These are phyloP conservation scores for Heliothis peltigera DNA, from an alignment of 2,888 invertebrate genomes.

Conservation along the genomic window DNA sequence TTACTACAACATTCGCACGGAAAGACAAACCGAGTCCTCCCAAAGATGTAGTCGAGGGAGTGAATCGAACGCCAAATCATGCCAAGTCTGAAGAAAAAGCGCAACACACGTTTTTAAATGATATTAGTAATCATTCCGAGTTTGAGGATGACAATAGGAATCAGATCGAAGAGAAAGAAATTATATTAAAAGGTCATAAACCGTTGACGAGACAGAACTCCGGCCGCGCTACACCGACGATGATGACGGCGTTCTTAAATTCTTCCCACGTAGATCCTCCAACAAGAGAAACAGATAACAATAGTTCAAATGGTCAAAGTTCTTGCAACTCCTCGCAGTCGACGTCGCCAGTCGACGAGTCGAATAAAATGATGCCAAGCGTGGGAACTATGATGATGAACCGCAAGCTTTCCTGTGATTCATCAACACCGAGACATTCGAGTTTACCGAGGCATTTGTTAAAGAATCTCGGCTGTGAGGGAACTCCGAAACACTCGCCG, in stretches of 20 bases:
- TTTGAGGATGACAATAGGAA: slow-evolving; percentile 88
- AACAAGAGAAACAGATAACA: slow-evolving; percentile 74
- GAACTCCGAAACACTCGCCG: slow-evolving; percentile 84
- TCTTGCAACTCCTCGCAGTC: slow-evolving; percentile 86
- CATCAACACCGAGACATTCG: slow-evolving; percentile 84
- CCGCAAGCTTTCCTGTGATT: slow-evolving; percentile 84
- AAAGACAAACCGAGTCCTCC: slow-evolving; percentile 77
- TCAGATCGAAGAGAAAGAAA: slow-evolving; percentile 87
- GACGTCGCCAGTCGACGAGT: slow-evolving; percentile 82
- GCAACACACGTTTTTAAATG: slow-evolving; percentile 84
- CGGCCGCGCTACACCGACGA: slow-evolving; percentile 88
- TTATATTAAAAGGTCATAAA: slow-evolving; percentile 91
- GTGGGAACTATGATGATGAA: slow-evolving; percentile 85
- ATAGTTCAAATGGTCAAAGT: slow-evolving; percentile 80
- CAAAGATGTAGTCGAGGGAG: slow-evolving; percentile 75
- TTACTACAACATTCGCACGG: slow-evolving; percentile 91
- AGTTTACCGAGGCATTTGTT: slow-evolving; percentile 85
- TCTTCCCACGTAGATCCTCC: slow-evolving; percentile 81
- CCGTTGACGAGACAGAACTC: slow-evolving; percentile 92
- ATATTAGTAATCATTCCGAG: slow-evolving; percentile 86
- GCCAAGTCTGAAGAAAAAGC: slow-evolving; percentile 87
- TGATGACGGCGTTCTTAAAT: slow-evolving; percentile 87
- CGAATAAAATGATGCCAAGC: slow-evolving; percentile 73
- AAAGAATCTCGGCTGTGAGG: slow-evolving; percentile 83
- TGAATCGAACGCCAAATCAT: slow-evolving; percentile 80